Conservation (phyloP, 2,797 vertebrate species). For the Psittacula derbiana region DNA sequence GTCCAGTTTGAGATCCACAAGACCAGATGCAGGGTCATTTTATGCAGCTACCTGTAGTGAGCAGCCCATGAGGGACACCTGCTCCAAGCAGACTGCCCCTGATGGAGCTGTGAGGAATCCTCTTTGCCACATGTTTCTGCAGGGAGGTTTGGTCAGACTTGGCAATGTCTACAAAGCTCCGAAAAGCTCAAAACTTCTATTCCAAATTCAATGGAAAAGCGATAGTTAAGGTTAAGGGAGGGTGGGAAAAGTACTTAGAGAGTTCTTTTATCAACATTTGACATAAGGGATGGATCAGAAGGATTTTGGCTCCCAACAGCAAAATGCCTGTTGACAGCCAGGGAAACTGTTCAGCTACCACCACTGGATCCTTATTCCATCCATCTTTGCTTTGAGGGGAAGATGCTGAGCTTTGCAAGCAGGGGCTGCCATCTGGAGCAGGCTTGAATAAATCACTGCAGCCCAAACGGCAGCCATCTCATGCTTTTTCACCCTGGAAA, state of each 20-base stretch:
- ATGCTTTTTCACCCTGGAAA: neutral
- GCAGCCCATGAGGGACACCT: neutral
- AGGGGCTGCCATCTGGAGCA: neutral
- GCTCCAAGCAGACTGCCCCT: rapidly evolving
- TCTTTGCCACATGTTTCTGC: neutral
- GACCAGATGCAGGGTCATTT: neutral
- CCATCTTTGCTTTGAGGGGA: neutral
- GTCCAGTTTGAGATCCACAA: neutral
- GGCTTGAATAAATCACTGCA: neutral
- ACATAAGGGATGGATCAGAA: neutral
- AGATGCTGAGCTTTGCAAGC: neutral
- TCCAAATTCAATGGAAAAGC: neutral
- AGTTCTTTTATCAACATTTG: neutral
- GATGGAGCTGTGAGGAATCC: rapidly evolving
- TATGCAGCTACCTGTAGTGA: neutral
- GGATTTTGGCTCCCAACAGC: neutral
- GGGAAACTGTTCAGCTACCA: neutral
- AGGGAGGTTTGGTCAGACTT: neutral
- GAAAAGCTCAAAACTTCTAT: neutral
- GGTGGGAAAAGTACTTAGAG: neutral
- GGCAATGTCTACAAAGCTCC: neutral
- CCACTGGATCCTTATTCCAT: neutral
- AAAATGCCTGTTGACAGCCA: neutral
- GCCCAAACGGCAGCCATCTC: neutral
- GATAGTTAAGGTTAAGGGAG: neutral